Conservation (phyloP, 2,113 vertebrate genomes). For the Mesembrinibis cayennensis region DNA sequence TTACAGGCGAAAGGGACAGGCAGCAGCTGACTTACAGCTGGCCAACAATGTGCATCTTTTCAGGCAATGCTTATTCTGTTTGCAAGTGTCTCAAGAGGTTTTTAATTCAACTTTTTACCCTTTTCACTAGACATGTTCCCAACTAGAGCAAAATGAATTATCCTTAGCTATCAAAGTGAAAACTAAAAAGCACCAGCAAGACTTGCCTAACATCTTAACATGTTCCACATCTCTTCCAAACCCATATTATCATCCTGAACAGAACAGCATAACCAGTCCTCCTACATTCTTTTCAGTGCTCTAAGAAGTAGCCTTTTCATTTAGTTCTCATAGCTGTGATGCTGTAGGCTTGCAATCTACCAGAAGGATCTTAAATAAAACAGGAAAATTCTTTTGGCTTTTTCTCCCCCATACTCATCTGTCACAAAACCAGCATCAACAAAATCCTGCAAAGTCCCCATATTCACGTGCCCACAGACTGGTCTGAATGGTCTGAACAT, state of each 20-base stretch:
- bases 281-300: background rate
- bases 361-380: background rate
- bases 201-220: background rate
- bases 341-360: background rate
- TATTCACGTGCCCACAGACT: background rate
- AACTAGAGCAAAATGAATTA: conserved; percentile 23
- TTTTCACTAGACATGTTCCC: background rate
- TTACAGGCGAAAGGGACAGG: background rate
- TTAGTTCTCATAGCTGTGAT: background rate
- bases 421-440: background rate
- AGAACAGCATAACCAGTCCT: background rate
- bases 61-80: background rate
- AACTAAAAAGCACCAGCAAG: conserved; percentile 12
- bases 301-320: background rate
- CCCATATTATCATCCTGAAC: background rate
- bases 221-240: background rate
- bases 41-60: background rate
- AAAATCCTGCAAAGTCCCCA: background rate
- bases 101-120: conserved; percentile 19
- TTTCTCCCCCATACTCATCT: background rate
- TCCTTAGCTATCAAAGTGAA: conserved; percentile 21
- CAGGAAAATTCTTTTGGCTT: background rate
- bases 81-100: background rate
- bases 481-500: background rate
- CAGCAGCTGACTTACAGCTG: background rate